Evolutionary conservation across 2,797 vertebrate species (phyloP).

Genomic region (Lophura swinhoii): DNA sequence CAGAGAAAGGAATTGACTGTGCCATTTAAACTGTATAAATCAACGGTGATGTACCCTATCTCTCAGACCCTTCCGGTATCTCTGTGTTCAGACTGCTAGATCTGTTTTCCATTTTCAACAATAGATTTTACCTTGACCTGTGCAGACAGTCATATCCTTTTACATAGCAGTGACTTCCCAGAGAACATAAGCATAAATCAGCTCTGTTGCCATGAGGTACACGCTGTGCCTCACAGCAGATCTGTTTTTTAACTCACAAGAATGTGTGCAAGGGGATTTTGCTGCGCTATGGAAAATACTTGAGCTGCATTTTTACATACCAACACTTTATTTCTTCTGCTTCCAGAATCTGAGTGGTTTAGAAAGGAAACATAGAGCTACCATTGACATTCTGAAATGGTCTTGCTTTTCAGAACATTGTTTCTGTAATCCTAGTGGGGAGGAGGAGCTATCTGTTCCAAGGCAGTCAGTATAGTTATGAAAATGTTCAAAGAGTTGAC

Average conservation of each 20-base stretch:
- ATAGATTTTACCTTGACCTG: constrained; percentile 33
- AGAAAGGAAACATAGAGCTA: background rate
- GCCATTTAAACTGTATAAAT: constrained; percentile 10
- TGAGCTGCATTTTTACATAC: constrained; percentile 2
- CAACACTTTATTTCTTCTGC: constrained; percentile 4
- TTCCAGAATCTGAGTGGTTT: background rate
- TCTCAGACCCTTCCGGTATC: background rate
- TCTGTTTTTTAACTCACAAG: background rate
- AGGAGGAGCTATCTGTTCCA: constrained; percentile 25
- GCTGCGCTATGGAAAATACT: constrained; percentile 14
- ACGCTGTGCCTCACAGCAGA: background rate
- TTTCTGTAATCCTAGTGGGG: background rate
- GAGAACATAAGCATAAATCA: constrained; percentile 35
- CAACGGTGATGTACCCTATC: background rate
- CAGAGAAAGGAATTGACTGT: background rate
- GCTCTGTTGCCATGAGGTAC: background rate
- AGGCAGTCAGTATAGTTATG: background rate
- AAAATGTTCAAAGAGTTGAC: constrained; percentile 34
- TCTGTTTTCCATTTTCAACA: background rate
- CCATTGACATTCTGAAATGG: background rate
- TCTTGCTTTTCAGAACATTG: background rate
- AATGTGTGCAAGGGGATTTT: constrained; percentile 11
- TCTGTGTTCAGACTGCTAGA: background rate
- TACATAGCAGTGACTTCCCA: constrained; percentile 1
- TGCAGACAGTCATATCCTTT: constrained; percentile 27